phyloP scores from a whole-genome alignment of 1,140 invertebrate species.

The Orchestia grillus region DNA sequence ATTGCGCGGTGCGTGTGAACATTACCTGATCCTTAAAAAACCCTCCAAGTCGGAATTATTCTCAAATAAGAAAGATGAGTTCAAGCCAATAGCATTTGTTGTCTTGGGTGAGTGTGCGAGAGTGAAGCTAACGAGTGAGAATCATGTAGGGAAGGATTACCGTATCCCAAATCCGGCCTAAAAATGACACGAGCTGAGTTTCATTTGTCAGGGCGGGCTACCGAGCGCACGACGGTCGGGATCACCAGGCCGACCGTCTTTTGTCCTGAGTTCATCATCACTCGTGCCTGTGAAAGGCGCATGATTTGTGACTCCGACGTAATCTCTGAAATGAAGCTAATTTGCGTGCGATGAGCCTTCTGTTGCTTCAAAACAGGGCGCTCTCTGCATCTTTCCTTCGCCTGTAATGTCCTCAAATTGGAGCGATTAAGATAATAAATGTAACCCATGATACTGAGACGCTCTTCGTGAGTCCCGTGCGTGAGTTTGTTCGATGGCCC shows the following conservation, averaged over 20 bases:
- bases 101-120: not conserved
- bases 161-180: conserved; percentile 15
- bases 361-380: conserved; percentile 29
- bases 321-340: conserved; percentile 53
- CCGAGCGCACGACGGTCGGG: not conserved
- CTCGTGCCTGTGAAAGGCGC: conserved; percentile 14
- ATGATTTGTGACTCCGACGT: conserved; percentile 16
- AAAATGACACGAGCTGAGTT: not conserved
- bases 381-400: not conserved
- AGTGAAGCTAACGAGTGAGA: not conserved
- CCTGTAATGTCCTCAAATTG: not conserved
- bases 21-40: not conserved
- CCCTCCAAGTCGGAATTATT: not conserved
- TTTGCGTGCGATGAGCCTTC: conserved; percentile 50
- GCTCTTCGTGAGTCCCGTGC: not conserved
- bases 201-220: not conserved
- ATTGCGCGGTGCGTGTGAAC: not conserved
- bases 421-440: conserved; percentile 10
- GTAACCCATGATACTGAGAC: not conserved
- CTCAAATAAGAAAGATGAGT: not conserved
- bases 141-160: not conserved
- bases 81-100: not conserved
- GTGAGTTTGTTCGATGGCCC: not conserved
- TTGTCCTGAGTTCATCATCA: conserved; percentile 16
- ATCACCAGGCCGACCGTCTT: conserved; percentile 19